A percentile compares a stretch with the other conserved stretches of the same genome.
phyloP scores from a whole-genome alignment of 2,888 invertebrate genomes.

The Craniophora ligustri region DNA sequence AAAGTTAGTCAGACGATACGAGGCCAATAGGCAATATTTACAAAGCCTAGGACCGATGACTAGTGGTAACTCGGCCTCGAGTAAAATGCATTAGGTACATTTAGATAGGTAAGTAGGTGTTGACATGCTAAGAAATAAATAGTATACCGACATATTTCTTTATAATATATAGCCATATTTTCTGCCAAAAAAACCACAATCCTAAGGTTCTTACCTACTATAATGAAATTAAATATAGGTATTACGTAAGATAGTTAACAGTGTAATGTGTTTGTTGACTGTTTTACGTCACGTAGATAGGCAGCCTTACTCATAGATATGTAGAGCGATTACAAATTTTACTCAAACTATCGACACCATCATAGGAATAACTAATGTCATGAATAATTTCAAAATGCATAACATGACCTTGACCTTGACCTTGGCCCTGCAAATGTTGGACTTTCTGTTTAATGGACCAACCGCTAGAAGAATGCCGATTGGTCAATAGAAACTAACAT shows the following conservation, averaged over 20 bases:
- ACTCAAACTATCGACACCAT: constrained; percentile 11
- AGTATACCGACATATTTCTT: no score
- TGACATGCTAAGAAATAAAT: no score
- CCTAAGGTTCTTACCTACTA: no score
- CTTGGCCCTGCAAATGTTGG: constrained; percentile 55
- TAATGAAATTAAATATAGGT: constrained; percentile 40
- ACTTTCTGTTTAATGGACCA: constrained; percentile 28
- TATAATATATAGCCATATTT: no score
- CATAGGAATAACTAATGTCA: constrained; percentile 1
- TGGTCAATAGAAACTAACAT: constrained; percentile 29
- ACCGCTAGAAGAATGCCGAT: constrained; percentile 32
- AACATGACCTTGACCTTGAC: constrained; percentile 65
- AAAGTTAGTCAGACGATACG: constrained; percentile 2
- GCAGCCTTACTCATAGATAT: constrained; percentile 20
- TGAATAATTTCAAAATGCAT: constrained; percentile 27
- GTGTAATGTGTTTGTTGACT: constrained; percentile 41
- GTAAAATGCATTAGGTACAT: no score
- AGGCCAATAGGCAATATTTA: constrained; percentile 10
- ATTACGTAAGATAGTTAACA: constrained; percentile 42
- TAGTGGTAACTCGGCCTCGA: no score
- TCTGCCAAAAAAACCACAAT: no score
- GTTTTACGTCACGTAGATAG: constrained; percentile 40
- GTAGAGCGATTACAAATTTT: constrained; percentile 28
- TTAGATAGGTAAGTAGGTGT: no score
- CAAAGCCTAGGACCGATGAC: neutral